These are phyloP conservation scores for Dendropsophus ebraccatus DNA, from an alignment of 2,113 vertebrate species.

Conservation along the genomic window DNA sequence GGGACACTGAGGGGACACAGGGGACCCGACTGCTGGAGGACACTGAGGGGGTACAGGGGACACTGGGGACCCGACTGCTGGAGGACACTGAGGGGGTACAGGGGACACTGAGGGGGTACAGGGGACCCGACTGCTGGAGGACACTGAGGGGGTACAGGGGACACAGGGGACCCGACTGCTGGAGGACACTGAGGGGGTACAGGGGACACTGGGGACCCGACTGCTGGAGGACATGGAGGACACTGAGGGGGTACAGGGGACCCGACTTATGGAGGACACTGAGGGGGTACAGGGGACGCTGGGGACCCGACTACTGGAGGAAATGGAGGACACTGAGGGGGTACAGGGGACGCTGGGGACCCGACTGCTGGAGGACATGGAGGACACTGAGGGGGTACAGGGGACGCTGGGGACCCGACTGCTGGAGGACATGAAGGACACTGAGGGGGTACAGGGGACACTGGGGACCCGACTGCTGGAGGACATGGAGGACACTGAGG, in stretches of 20 bases:
- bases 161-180: not conserved
- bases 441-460: too few relatives aligned
- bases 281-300: too few relatives aligned
- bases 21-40: not conserved
- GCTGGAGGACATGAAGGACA: too few relatives aligned
- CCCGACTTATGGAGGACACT: not conserved
- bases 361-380: too few relatives aligned
- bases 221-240: not conserved
- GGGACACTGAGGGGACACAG: too few relatives aligned
- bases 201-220: not conserved
- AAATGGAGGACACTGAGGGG: not conserved
- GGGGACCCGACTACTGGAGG: not conserved
- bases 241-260: not conserved
- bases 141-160: too few relatives aligned
- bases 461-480: not conserved
- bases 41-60: too few relatives aligned
- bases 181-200: too few relatives aligned
- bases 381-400: too few relatives aligned
- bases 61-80: not conserved
- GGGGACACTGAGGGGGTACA: too few relatives aligned
- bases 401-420: too few relatives aligned
- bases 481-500: not conserved
- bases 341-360: not conserved
- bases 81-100: too few relatives aligned
- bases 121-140: not conserved